Evolutionary conservation across 2,797 vertebrate genomes (phyloP).

Genomic region (Lepilemur septentrionalis): DNA sequence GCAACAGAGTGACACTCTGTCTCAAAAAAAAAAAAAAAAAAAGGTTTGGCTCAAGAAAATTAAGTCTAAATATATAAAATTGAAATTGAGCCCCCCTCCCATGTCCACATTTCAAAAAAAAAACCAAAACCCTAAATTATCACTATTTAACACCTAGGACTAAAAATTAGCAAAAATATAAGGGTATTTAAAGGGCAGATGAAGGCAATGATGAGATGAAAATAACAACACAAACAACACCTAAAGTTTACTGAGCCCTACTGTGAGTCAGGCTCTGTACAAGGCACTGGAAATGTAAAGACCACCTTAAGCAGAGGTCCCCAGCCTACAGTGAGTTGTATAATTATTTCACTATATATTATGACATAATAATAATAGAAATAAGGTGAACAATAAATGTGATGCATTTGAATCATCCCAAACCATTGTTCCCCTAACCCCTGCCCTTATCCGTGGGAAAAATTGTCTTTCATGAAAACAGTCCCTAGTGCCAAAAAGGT

Average conservation of each 20-base stretch:
- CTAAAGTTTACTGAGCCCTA: neutral
- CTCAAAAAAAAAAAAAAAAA: too few species aligned
- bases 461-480: too few species aligned
- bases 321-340: too few species aligned
- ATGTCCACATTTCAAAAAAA: neutral
- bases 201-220: neutral
- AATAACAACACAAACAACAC: neutral
- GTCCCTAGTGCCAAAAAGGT: too few species aligned
- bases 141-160: neutral
- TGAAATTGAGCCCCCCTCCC: neutral
- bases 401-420: too few species aligned
- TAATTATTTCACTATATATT: too few species aligned
- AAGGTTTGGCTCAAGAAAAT: constrained; percentile 1
- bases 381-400: too few species aligned
- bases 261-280: neutral
- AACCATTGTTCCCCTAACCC: neutral
- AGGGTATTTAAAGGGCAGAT: neutral
- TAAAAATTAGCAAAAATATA: constrained; percentile 10
- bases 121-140: constrained; percentile 19
- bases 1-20: too few species aligned
- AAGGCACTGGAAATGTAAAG: neutral
- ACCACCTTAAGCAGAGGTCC: neutral
- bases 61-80: constrained; percentile 22
- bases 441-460: too few species aligned
- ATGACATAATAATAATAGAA: too few species aligned